Base-by-base conservation (phyloP, 2,888 invertebrate species). In the Carterocephalus palaemon region DNA sequence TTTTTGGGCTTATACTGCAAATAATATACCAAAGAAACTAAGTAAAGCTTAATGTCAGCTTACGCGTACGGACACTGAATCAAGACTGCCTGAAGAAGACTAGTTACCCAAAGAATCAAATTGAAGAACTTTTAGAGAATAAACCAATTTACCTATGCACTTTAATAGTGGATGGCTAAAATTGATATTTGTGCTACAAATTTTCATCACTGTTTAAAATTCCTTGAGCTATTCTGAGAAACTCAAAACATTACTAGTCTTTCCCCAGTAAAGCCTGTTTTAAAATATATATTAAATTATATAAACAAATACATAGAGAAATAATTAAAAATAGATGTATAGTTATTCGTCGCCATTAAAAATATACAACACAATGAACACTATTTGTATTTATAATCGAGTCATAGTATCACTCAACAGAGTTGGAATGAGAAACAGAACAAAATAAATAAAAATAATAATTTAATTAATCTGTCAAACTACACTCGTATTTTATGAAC, bases 301-400 rank as follows among this genome's bases (percentile, higher is more conserved):
- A 57, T 41, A 66, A 60, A 58, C 46, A 54, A 58, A 54, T 33
- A 49, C 42, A 22, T 46, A 53, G 70, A 67, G 68, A 75, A 75
- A 70, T 71, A 77, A 75, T 75, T 78, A 78, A 67, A 82, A 83
- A 83, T 80, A 81, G 81, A 84, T 79, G 79, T 82, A 82, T 76
- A 77, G 74, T 70, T 70, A 70, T 68, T n/a, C 61, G 69, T 75
- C 68, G 64, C 49, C 64, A 69, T 67, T 59, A 70, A 56, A 61
- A 63, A 70, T 70, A 63, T 70, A 76, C 67, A 77, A 79, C 71
- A 75, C 69, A 76, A 73, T 70, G 74, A 71, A 70, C 65, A 64
- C 64, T 70, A 66, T 59, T 62, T 60, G 60, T 65, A 26, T 22
- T 20, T 63, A 66, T 60, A 63, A 57, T 48, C 26, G 62, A 67